A percentile compares a stretch with the other conserved stretches of the same genome.
Conservation (phyloP, 2,888 invertebrate species). For the Acleris laterana region DNA sequence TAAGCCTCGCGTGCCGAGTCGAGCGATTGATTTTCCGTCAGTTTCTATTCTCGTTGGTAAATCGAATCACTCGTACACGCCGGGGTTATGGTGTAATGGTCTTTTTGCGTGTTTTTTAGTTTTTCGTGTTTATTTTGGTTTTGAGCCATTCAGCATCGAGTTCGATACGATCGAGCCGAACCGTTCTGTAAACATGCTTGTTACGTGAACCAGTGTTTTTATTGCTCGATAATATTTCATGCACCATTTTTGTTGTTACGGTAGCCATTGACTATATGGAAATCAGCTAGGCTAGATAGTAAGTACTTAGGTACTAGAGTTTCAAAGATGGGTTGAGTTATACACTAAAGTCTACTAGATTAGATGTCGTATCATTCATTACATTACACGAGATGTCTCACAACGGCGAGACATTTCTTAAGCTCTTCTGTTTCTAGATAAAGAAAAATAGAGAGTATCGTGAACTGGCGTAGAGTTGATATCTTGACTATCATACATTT, state of each 20-base stretch:
- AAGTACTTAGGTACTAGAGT: too few relatives aligned
- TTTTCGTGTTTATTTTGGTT: constrained; percentile 57
- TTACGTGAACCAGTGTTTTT: constrained; percentile 19
- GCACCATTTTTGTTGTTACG: not conserved
- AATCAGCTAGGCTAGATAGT: too few relatives aligned
- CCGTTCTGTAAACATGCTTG: constrained; percentile 24
- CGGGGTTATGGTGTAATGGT: constrained; percentile 78
- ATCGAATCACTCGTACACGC: constrained; percentile 79
- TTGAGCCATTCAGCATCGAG: constrained; percentile 19
- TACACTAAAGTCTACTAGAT: too few relatives aligned
- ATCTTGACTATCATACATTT: too few relatives aligned
- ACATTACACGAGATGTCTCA: too few relatives aligned
- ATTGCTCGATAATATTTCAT: constrained; percentile 13
- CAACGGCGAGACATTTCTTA: too few relatives aligned
- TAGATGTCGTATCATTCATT: too few relatives aligned
- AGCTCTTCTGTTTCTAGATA: too few relatives aligned
- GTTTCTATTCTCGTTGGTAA: constrained; percentile 79
- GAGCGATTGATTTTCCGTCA: constrained; percentile 81
- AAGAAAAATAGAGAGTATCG: too few relatives aligned
- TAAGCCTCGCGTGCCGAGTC: constrained; percentile 76
- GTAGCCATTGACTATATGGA: not conserved
- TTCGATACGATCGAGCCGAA: constrained; percentile 16
- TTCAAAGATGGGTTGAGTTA: too few relatives aligned
- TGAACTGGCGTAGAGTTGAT: too few relatives aligned
- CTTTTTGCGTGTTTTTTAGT: constrained; percentile 73